Conservation (phyloP, 2,888 invertebrate genomes). For the Eupithecia inturbata region DNA sequence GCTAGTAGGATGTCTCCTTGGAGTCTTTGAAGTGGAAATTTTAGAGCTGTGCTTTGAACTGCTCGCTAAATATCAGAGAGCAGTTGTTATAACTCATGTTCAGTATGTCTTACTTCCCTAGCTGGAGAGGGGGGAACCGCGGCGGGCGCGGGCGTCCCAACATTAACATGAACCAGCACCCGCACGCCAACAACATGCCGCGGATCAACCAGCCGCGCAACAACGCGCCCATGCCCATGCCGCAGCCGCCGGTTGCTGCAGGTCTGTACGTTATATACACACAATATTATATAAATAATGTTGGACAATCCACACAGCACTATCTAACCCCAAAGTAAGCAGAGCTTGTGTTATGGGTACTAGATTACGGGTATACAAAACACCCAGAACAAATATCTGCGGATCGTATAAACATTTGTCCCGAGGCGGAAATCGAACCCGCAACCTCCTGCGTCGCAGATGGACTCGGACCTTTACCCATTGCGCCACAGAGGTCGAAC, state of each 20-base stretch:
- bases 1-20: neutral
- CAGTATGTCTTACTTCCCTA: conserved; percentile 70
- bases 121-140: conserved; percentile 73
- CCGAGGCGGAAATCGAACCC: too few relatives aligned
- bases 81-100: conserved; percentile 38
- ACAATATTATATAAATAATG: neutral
- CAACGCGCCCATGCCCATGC: conserved; percentile 42
- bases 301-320: neutral
- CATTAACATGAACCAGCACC: conserved; percentile 42
- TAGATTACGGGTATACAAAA: too few relatives aligned
- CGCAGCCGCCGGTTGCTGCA: conserved; percentile 45
- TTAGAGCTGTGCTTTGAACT: neutral
- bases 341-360: neutral
- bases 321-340: neutral
- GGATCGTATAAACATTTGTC: too few relatives aligned
- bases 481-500: too few relatives aligned
- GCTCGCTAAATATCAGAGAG: conserved; percentile 13
- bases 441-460: too few relatives aligned
- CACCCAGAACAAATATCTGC: too few relatives aligned
- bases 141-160: conserved; percentile 63
- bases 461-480: too few relatives aligned
- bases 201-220: conserved; percentile 42
- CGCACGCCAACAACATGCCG: conserved; percentile 32
- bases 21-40: neutral
- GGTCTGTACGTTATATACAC: conserved; percentile 17